phyloP scores from a whole-genome alignment of 2,797 vertebrate species.

The Pipistrellus pygmaeus region DNA sequence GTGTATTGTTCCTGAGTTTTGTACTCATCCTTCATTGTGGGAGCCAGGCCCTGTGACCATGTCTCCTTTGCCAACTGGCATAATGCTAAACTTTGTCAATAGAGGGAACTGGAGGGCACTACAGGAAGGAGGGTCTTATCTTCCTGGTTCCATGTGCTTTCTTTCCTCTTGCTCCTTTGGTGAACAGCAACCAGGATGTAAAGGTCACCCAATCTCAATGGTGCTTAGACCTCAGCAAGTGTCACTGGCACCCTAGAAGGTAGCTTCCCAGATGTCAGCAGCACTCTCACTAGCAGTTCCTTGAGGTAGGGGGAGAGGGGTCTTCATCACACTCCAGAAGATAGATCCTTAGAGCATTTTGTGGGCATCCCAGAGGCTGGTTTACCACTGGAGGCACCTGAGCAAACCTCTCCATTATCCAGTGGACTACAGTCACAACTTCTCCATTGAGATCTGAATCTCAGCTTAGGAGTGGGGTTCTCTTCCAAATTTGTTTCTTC shows the following conservation, averaged over 20 bases:
- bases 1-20: not conserved
- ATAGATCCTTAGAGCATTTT: not conserved
- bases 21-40: not conserved
- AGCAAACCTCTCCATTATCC: not conserved
- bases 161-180: not conserved
- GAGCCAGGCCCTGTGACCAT: not conserved
- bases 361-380: not conserved
- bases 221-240: not conserved
- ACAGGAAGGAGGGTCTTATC: not conserved
- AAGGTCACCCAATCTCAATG: not conserved
- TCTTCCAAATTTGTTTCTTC: not conserved
- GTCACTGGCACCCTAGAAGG: not conserved
- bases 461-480: not conserved
- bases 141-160: fast-evolving
- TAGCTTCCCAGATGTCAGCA: not conserved
- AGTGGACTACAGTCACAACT: not conserved
- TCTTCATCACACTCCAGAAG: not conserved
- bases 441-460: not conserved
- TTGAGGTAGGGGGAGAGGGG: not conserved
- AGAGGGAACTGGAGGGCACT: not conserved
- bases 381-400: not conserved
- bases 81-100: not conserved
- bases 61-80: not conserved
- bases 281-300: not conserved
- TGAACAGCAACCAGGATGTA: not conserved